Base-by-base conservation (phyloP, 2,888 invertebrate species). In the Metalampra italica region DNA sequence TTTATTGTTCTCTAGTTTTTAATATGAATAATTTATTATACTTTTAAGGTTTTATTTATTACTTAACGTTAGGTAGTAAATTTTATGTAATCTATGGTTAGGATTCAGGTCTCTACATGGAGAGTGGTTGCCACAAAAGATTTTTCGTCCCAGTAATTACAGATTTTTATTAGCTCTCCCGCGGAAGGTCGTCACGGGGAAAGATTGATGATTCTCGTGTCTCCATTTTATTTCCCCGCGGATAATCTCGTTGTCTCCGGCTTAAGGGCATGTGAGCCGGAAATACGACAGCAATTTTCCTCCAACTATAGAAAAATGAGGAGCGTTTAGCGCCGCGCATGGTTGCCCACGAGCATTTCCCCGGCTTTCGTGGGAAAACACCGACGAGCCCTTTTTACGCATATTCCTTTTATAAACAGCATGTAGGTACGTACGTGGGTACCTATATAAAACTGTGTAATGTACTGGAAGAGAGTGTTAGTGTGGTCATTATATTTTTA, bases 181-280 rank as follows among this genome's bases (percentile, higher is more conserved):
- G 55, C 64, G 64, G 65, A 68, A 70, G 69, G 71, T 73, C 71
- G 71, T 69, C 61, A 32, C n/a, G 36, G 56, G 60, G 57, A 52
- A 72, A 83, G 84, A 86, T 85, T 84, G 83, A 86, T 86, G 83
- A 77, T 75, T 71, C 77, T 75, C 78, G 63, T 82, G 83, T 81
- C 82, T 80, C 71, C 79, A 76, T 83, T 84, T 85, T 86, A 84
- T 85, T 83, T 84, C 78, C 78, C 78, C 78, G 71, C 77, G 78
- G 83, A 84, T 86, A 86, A 87, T 86, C 87, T 84, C 81, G 82
- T 83, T 83, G 86, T 86, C 84, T 85, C 80, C 78, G 76, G 79
- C 81, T 84, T 84, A 85, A 82, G 84, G 83, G 81, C 80, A 84
- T 82, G 82, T 82, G 85, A 84, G 85, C 75, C 77, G 82, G 81